A percentile compares a stretch with the other conserved stretches of the same genome.
These are phyloP conservation scores for Bolinopsis microptera DNA, from an alignment of 37 sponge, comb jelly and placozoan species.

Conservation along the genomic window DNA sequence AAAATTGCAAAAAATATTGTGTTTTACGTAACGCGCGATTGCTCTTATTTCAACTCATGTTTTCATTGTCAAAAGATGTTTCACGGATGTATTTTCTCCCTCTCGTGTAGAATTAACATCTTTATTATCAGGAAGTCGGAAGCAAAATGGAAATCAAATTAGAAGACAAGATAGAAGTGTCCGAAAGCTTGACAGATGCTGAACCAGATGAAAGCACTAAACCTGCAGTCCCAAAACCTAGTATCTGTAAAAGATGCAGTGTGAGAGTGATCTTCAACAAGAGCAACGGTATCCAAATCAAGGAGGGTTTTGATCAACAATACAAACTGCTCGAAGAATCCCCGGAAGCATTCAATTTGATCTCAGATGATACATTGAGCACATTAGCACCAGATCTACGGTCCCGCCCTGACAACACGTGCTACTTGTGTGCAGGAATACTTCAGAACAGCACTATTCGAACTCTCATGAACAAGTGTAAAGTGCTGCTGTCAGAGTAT, in stretches of 20 bases:
- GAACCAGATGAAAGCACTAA: not conserved
- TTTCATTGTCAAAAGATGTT: not conserved
- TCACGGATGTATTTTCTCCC: not conserved
- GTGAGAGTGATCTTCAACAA: not conserved
- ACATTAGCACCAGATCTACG: not conserved
- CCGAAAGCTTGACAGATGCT: no score
- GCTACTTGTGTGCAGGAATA: conserved; percentile 48
- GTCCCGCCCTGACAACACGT: not conserved
- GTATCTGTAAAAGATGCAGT: conserved; percentile 9
- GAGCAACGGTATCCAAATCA: not conserved
- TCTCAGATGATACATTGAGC: not conserved
- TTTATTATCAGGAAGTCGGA: not conserved
- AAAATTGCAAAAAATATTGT: not conserved
- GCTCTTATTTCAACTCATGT: not conserved
- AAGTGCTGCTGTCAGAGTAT: not conserved
- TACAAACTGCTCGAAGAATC: not conserved
- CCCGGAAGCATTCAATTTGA: not conserved
- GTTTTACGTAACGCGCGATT: not conserved
- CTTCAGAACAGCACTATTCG: not conserved
- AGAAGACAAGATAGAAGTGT: not conserved
- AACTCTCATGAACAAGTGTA: not conserved
- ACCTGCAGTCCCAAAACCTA: no score
- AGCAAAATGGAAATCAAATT: not conserved
- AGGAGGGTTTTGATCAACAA: not conserved
- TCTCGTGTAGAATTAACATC: not conserved